Evolutionary conservation across 92 coral and sea anemone species (phyloP), one percentile per base, ranked within the genome.

Genomic region (Parazoanthus atlanticus): DNA sequence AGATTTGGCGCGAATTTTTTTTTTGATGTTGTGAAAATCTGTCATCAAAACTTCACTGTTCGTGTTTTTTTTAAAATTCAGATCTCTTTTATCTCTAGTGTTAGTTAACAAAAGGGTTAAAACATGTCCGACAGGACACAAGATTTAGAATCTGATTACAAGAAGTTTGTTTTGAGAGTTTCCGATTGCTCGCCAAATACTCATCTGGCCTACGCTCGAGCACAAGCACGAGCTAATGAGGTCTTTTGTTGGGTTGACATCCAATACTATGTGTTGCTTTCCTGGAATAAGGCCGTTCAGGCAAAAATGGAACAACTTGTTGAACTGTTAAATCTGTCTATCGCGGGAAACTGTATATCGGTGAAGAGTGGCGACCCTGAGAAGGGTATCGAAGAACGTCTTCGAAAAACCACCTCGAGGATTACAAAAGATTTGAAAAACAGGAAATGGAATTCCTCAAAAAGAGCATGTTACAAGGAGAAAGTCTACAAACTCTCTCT

Each of bases 211-310:
- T 81, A 81, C 34, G 33, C 28, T 81, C 32, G 86, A 17, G 74
- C 74, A 21, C 86, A 81, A 65, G 34, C 26, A 16, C 86, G 61
- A 70, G 71, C 86, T 8, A 64, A 12, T 17, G 61, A 36, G 52
- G 66, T 65, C 19, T 82, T 82, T 82, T 36, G 86, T 66, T 82
- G 64, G 76, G 28, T 82, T 32, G 75, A 82, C 5, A 66, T 66
- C 29, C 85, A 76, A 23, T n/a, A 82, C 33, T 66, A 23, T 46
- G 76, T 82, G 25, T 2, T 82, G 16, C 28, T 82, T 12, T 82
- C 86, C 15, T 66, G 86, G 86, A 64, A 38, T 31, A 34, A 64
- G 25, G 33, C 25, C n/a, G n/a, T 64, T 2, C 30, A 15, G 23
- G 56, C 36, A 82, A 19, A 82, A 6, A 82, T 1, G 76, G 31